Evolutionary conservation across 2,797 vertebrate genomes (phyloP).

Genomic region (Malacoctenus gilli): DNA sequence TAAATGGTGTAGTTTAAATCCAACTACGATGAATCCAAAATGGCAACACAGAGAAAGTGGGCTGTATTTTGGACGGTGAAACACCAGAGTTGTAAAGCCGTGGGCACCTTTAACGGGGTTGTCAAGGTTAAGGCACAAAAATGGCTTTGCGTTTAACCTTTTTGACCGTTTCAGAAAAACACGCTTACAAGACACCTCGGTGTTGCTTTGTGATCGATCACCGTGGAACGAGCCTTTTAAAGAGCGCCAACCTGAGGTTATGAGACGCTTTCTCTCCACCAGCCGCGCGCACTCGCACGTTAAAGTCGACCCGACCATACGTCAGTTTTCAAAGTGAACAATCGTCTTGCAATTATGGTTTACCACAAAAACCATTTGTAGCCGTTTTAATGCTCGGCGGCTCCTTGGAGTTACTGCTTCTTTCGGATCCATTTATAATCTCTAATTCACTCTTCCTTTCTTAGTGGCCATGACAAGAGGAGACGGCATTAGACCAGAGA

Average conservation of each 20-base stretch:
- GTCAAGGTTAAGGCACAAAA: not conserved
- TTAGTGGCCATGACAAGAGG: slow-evolving; percentile 12
- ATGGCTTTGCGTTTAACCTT: slow-evolving; percentile 35
- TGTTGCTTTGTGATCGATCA: slow-evolving; percentile 10
- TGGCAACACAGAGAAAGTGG: too few species aligned
- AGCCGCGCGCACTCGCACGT: slow-evolving; percentile 5
- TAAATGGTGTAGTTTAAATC: too few species aligned
- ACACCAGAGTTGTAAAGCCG: too few species aligned
- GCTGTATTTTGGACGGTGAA: too few species aligned
- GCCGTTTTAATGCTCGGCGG: too few species aligned
- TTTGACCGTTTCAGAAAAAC: slow-evolving; percentile 28
- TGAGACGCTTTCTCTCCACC: slow-evolving; percentile 14
- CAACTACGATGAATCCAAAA: too few species aligned
- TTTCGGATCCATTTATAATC: slow-evolving; percentile 16
- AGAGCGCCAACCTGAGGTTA: slow-evolving; percentile 22
- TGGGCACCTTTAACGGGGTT: too few species aligned
- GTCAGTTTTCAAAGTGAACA: slow-evolving; percentile 37
- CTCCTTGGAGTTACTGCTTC: slow-evolving; percentile 2
- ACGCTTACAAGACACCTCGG: slow-evolving; percentile 9
- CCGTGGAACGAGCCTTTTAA: slow-evolving; percentile 5
- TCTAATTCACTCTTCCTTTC: slow-evolving; percentile 5
- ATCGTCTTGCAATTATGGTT: slow-evolving; percentile 15
- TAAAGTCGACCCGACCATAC: slow-evolving; percentile 26
- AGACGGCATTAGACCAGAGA: slow-evolving; percentile 29
- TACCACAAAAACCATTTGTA: slow-evolving; percentile 1